Base-by-base conservation (phyloP, 2,797 vertebrate genomes). In the Margarornis squamiger region DNA sequence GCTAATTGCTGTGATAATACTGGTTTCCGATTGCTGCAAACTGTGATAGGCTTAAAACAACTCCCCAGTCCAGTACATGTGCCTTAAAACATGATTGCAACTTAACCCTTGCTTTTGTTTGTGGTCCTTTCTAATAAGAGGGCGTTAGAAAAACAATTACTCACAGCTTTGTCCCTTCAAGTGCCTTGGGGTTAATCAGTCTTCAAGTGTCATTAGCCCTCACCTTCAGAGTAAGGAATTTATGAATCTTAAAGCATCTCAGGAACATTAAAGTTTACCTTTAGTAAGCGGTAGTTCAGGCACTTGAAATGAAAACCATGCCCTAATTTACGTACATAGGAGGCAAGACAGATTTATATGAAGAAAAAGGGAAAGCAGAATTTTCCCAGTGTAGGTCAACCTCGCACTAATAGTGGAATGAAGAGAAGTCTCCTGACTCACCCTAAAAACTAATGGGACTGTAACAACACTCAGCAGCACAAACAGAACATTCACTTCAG, bases 11-110 rank as follows among this genome's bases (percentile, higher is more conserved):
- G 88, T 89, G 72, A 88, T 97, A 96, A 97, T 24, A 58, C 78
- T 85, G 49, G 57, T 94, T 95, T 97, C 94, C 96, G 96, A 95
- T 96, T 95, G 90, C 86, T 94, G 88, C 48, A 92, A 97, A 96
- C 39, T 73, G 61, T 94, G 87, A 71, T 3, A 26, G n/a, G 38
- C 58, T 82, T 49, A 82, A 81, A 76, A 10, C 41, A 83, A 46
- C 27, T 76, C 51, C 55, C 36, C 27, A 8, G 7, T 67, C 27
- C 38, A 45, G 19, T 26, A 45, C 2, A 7, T 3, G 20, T 19
- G 16, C 66, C 57, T 92, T 62, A 66, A 92, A 95, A 83, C 19
- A 24, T 2, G 2, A 39, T 24, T 85, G 77, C 58, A 46, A 6
- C 17, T 34, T 71, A 66, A 43, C 24, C 5, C 23, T 46, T 65